phyloP scores from a whole-genome alignment of 2,797 vertebrate species.

The Onychomys torridus region DNA sequence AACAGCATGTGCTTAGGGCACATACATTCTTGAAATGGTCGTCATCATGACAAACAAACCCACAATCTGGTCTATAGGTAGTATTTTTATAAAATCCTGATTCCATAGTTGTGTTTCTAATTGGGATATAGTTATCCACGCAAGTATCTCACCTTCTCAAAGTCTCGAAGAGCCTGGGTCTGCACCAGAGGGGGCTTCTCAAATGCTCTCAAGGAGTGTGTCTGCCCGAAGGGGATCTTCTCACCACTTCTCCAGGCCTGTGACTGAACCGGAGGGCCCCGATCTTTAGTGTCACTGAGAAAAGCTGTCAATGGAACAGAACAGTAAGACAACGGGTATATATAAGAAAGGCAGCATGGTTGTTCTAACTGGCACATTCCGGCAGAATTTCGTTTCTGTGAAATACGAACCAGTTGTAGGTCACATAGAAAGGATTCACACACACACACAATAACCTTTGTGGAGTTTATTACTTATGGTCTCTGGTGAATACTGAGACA shows the following conservation, averaged over 20 bases:
- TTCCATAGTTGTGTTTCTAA: background rate
- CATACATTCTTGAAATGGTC: background rate
- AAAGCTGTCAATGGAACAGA: slow-evolving; percentile 84
- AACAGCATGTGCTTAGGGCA: background rate
- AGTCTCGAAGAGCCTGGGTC: slow-evolving; percentile 93
- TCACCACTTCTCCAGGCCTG: slow-evolving; percentile 80
- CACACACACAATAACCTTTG: too few species aligned
- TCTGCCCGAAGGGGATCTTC: slow-evolving; percentile 87
- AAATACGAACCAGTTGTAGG: background rate
- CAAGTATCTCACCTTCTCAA: slow-evolving; percentile 92
- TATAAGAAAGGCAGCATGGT: background rate
- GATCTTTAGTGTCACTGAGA: slow-evolving; percentile 86
- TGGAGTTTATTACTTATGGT: background rate
- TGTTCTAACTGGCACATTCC: background rate
- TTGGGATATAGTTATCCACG: background rate
- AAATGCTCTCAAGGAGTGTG: slow-evolving; percentile 90
- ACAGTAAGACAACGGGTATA: background rate
- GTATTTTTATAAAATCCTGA: background rate
- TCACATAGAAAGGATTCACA: background rate
- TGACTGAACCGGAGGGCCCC: slow-evolving; percentile 86
- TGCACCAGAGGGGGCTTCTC: slow-evolving; percentile 90
- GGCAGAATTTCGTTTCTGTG: background rate
- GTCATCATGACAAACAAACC: background rate
- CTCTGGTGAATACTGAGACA: too few species aligned
- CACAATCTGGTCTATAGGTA: background rate